phyloP scores from a whole-genome alignment of 2,113 vertebrate genomes.

The Phycodurus eques region DNA sequence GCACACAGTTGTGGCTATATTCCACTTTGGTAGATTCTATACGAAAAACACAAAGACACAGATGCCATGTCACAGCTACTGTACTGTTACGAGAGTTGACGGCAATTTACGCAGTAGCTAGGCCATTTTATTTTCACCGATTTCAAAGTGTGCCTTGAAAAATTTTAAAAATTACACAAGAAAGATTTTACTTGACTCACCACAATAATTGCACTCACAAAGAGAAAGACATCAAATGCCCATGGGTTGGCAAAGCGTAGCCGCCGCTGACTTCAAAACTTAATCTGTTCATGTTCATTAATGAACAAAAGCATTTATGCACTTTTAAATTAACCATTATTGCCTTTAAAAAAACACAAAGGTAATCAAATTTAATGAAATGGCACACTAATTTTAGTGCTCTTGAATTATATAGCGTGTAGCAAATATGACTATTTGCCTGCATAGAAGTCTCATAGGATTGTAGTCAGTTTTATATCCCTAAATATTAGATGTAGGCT shows the following conservation, averaged over 20 bases:
- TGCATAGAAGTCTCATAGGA: not conserved
- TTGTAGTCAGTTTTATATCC: not conserved
- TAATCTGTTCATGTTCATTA: not conserved
- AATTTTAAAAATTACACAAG: not conserved
- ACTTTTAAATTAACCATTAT: not conserved
- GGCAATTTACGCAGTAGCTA: not conserved
- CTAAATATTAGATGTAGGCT: slow-evolving; percentile 1
- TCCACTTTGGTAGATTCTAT: not conserved
- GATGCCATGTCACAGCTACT: not conserved
- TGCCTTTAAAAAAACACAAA: not conserved
- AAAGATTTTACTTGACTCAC: not conserved
- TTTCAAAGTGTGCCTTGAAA: not conserved
- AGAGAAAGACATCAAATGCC: not conserved
- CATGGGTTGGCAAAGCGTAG: not conserved
- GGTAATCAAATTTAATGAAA: not conserved
- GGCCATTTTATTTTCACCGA: not conserved
- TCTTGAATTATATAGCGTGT: not conserved
- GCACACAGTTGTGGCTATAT: not conserved
- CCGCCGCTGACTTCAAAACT: not conserved
- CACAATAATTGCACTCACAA: not conserved
- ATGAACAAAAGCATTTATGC: not conserved
- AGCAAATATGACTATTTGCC: not conserved
- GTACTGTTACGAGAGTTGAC: not conserved
- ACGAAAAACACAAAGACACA: not conserved
- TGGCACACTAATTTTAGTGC: not conserved